Percentiles rank a stretch among this genome's conserved stretches.
These are phyloP conservation scores for Caenorhabditis tropicalis DNA, from an alignment of 1,140 invertebrate genomes.

Conservation along the genomic window DNA sequence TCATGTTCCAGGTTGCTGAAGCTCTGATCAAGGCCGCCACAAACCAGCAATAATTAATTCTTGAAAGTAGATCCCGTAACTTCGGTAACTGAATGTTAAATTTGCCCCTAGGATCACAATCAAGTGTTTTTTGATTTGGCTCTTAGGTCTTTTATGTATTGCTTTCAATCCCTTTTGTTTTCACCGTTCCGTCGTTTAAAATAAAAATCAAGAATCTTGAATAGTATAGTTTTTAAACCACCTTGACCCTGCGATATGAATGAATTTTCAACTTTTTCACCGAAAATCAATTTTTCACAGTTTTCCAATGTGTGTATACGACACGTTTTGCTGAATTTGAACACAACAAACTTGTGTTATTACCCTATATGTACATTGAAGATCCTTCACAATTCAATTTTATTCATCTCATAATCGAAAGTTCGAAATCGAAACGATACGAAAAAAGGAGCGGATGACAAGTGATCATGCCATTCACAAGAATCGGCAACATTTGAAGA, in stretches of 20 bases:
- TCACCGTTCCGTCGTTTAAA: constrained; percentile 24
- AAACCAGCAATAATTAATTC: constrained; percentile 54
- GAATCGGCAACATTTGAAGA: constrained; percentile 17
- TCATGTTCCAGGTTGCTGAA: constrained; percentile 60
- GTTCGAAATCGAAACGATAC: background rate
- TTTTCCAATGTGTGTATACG: too few species aligned
- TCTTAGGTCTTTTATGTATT: constrained; percentile 6
- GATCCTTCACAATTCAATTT: background rate
- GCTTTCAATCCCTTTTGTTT: constrained; percentile 15
- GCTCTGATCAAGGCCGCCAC: constrained; percentile 65
- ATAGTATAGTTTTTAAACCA: background rate
- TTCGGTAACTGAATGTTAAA: background rate
- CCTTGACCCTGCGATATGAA: too few species aligned
- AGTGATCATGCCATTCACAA: constrained; percentile 1
- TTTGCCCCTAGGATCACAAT: background rate
- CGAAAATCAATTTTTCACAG: too few species aligned
- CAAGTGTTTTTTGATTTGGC: background rate
- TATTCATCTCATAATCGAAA: constrained; percentile 14
- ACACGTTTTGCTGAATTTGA: too few species aligned
- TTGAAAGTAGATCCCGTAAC: constrained; percentile 6
- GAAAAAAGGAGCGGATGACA: background rate
- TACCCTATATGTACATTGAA: background rate
- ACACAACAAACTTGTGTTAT: background rate
- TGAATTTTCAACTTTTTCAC: too few species aligned
- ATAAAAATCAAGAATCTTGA: background rate